Evolutionary conservation across 2,113 vertebrate species (phyloP).

Genomic region (Climacteris rufus): DNA sequence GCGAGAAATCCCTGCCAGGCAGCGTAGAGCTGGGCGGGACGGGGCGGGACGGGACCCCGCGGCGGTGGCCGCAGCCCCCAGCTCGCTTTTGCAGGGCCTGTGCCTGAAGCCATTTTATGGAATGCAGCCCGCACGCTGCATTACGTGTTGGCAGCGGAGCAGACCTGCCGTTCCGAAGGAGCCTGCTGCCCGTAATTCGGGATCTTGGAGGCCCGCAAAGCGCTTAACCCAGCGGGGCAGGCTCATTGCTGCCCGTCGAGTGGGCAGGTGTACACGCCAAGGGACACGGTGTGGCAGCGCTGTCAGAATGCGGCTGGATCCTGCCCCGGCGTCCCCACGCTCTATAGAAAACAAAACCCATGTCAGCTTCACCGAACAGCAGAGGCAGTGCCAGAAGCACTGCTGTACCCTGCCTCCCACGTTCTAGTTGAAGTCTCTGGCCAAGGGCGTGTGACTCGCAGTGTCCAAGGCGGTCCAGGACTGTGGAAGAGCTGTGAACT

Average conservation of each 20-base stretch:
- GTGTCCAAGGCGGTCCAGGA: not conserved
- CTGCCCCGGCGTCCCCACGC: fast-evolving
- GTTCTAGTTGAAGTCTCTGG: not conserved
- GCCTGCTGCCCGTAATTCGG: not conserved
- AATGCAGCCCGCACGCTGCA: not conserved
- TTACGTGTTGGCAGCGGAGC: not conserved
- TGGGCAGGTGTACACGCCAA: not conserved
- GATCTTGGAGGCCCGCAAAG: not conserved
- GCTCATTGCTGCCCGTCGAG: not conserved
- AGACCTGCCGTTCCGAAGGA: not conserved
- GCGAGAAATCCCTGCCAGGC: not conserved
- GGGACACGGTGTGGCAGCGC: not conserved
- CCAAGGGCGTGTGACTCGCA: fast-evolving
- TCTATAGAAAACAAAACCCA: not conserved
- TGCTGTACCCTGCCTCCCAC: not conserved
- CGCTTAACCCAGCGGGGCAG: not conserved
- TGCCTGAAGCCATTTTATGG: conserved; percentile 24
- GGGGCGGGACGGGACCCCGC: not conserved
- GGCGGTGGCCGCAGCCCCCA: not conserved
- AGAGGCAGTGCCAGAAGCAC: not conserved
- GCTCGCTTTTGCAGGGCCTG: not conserved
- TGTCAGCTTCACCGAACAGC: not conserved
- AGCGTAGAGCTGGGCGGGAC: not conserved
- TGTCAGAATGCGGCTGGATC: not conserved
- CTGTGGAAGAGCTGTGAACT: not conserved